These are phyloP conservation scores for Lasioglossum calceatum DNA, from an alignment of 2,888 invertebrate genomes.

Conservation along the genomic window DNA sequence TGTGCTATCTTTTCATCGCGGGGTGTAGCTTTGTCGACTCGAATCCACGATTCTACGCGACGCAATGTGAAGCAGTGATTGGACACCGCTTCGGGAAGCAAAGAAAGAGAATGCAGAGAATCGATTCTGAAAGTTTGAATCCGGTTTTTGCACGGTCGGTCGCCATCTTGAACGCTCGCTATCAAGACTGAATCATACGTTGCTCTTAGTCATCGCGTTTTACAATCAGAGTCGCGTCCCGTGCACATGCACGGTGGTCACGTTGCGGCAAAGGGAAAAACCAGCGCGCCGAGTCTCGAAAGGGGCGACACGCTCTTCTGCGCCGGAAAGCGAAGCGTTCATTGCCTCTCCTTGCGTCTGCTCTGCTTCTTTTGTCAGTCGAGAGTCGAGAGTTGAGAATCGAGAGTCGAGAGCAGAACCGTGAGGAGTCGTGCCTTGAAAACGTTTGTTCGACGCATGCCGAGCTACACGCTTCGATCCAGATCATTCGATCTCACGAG, in stretches of 20 bases:
- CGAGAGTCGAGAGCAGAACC: neutral
- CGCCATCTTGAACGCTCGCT: conserved; percentile 53
- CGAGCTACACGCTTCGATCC: neutral
- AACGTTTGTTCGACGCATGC: conserved; percentile 16
- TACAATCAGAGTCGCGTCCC: conserved; percentile 48
- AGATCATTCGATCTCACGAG: conserved; percentile 29
- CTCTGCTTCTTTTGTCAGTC: conserved; percentile 60
- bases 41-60: conserved; percentile 7
- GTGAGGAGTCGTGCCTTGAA: conserved; percentile 40
- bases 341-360: conserved; percentile 51
- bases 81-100: conserved; percentile 31
- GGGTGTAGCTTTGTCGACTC: neutral
- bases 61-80: conserved; percentile 23
- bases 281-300: conserved; percentile 54
- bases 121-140: conserved; percentile 41
- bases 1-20: no score
- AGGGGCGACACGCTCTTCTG: conserved; percentile 80
- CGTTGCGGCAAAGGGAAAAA: conserved; percentile 58
- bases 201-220: conserved; percentile 61
- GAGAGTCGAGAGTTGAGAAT: neutral
- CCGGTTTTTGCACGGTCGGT: conserved; percentile 42
- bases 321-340: conserved; percentile 81
- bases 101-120: conserved; percentile 42
- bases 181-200: conserved; percentile 61
- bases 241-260: conserved; percentile 48